Base-by-base conservation (phyloP, 2,797 vertebrate genomes). In the Neomorphus geoffroyi region DNA sequence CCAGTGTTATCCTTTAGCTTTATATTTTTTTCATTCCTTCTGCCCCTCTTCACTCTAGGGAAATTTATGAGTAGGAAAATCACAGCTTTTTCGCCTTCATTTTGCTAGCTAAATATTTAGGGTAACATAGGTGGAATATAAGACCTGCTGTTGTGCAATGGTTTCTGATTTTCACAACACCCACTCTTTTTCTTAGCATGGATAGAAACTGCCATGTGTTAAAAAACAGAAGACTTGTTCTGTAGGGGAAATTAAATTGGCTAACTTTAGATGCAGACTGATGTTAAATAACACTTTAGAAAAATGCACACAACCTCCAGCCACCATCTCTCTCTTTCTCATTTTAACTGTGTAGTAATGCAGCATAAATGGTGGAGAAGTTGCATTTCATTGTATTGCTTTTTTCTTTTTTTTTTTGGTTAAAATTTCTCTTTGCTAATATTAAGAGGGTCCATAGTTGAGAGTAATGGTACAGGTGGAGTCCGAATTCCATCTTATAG, bases 61-160 rank as follows among this genome's bases (percentile, higher is more conserved):
- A 73, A 77, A 70, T 70, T 41, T 60, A 75, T 66, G 60, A 71
- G 14, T 70, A 70, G 43, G 30, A 91, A 58, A 87, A 91, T 69
- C 79, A 89, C 56, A 77, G 74, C 28, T 85, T 77, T 95, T 89
- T 78, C 77, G 35, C n/a, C 33, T 84, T 91, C 43, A n/a, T 79
- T 92, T 91, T 75, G 23, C 69, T 85, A 80, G 35, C 60, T 95
- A 85, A 94, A 84, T 92, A 77, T 89, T 94, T 95, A 87, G 24
- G 53, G 37, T 86, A 86, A 62, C 33, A 58, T 50, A 39, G 74
- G 60, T 85, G 28, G 50, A 82, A 87, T 57, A 32, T 26, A 77
- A 80, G 81, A 77, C 45, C 64, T 92, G 46, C 37, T 85, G 56
- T 91, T 91, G 46, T 85, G 71, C 41, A 48, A 56, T 48, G 37